These are phyloP conservation scores for Poecile atricapillus DNA, from an alignment of 2,113 vertebrate genomes.

Conservation along the genomic window DNA sequence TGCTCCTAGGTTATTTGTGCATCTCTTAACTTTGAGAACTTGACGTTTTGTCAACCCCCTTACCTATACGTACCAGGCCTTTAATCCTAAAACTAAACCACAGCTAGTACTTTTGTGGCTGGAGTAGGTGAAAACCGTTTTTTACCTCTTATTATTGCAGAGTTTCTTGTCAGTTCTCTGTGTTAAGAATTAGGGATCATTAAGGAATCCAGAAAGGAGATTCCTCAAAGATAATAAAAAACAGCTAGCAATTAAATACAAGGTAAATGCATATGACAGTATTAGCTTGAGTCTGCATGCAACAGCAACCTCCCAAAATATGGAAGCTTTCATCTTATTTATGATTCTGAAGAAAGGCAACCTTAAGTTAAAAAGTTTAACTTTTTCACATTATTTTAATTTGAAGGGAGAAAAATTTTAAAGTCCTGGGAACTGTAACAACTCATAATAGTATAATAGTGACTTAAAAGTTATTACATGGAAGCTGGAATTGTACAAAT, in stretches of 20 bases:
- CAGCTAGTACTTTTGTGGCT: background rate
- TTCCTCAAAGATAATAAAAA: background rate
- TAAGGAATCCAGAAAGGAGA: background rate
- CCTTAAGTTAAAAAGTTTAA: background rate
- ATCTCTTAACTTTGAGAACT: background rate
- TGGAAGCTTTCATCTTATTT: background rate
- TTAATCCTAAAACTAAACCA: background rate
- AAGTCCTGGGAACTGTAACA: background rate
- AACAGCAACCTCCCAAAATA: background rate
- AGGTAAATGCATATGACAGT: background rate
- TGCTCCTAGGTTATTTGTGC: background rate
- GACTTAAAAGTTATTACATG: rapidly evolving
- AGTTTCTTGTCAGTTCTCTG: background rate
- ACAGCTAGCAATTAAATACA: background rate
- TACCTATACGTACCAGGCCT: background rate
- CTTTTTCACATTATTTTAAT: background rate
- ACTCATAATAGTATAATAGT: background rate
- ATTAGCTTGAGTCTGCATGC: background rate
- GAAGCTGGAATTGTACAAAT: background rate
- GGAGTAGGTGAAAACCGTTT: background rate
- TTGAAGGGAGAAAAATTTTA: background rate
- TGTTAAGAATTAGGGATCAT: background rate
- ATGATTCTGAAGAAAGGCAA: background rate
- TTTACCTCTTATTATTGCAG: background rate
- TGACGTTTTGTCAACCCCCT: background rate